phyloP scores from a whole-genome alignment of 2,888 invertebrate genomes.

The Nomada fabriciana region DNA sequence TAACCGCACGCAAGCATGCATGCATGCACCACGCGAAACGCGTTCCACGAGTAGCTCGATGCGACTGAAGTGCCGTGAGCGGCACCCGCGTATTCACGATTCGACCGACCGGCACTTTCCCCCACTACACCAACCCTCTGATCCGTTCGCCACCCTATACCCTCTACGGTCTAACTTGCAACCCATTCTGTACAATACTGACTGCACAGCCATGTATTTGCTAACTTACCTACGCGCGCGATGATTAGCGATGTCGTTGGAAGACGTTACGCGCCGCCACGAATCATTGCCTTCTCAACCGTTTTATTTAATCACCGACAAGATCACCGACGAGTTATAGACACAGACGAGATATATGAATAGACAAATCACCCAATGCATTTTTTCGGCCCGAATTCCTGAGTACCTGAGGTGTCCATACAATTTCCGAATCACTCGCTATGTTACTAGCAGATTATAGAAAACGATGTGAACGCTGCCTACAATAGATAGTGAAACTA shows the following conservation, averaged over 20 bases:
- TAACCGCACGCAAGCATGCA: constrained; percentile 64
- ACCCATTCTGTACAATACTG: not conserved
- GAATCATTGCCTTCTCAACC: too few relatives aligned
- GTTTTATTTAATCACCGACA: not conserved
- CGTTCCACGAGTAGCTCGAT: constrained; percentile 70
- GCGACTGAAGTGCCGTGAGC: constrained; percentile 69
- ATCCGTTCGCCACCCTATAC: constrained; percentile 36
- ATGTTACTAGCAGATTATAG: too few relatives aligned
- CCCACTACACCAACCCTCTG: constrained; percentile 25
- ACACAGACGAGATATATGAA: too few relatives aligned
- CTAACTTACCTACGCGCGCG: constrained; percentile 31
- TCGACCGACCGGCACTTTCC: constrained; percentile 53
- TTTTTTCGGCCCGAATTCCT: too few relatives aligned
- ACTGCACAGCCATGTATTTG: constrained; percentile 13
- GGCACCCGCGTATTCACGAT: constrained; percentile 44
- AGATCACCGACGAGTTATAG: not conserved
- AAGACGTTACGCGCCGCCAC: constrained; percentile 35
- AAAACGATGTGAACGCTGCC: too few relatives aligned
- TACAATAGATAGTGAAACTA: too few relatives aligned
- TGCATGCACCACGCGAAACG: constrained; percentile 66
- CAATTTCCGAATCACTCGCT: too few relatives aligned
- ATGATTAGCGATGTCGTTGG: not conserved
- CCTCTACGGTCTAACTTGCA: constrained; percentile 30
- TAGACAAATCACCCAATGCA: too few relatives aligned
- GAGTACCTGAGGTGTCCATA: too few relatives aligned